Conservation (phyloP, 2,888 invertebrate genomes). For the Polylopha cassiicola region DNA sequence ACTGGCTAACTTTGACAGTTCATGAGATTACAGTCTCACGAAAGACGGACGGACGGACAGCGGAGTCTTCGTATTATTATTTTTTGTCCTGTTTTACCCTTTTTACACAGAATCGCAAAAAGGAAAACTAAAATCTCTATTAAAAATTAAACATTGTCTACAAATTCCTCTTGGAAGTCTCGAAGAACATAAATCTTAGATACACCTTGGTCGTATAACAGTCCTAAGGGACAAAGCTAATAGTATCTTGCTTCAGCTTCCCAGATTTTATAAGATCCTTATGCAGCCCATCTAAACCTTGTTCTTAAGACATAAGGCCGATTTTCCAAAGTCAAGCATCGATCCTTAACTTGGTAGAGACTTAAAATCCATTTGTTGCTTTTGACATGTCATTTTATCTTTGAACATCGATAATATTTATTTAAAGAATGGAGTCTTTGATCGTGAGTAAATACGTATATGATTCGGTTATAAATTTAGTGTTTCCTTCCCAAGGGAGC, state of each 20-base stretch:
- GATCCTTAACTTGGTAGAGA: slow-evolving; percentile 26
- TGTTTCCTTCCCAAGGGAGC: too few relatives aligned
- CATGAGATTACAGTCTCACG: too few relatives aligned
- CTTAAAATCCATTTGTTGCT: slow-evolving; percentile 48
- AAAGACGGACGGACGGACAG: too few relatives aligned
- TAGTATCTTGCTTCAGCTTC: slow-evolving; percentile 44
- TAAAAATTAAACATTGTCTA: too few relatives aligned
- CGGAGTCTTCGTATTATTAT: too few relatives aligned
- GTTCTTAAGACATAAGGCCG: slow-evolving; percentile 34
- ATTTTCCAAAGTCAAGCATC: not conserved
- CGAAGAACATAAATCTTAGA: slow-evolving; percentile 9
- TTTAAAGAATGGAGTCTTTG: slow-evolving; percentile 18
- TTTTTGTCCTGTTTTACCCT: too few relatives aligned
- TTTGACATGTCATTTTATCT: slow-evolving; percentile 51
- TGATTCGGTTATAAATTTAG: slow-evolving; percentile 5
- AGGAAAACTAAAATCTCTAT: too few relatives aligned
- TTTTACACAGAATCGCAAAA: too few relatives aligned
- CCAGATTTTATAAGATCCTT: slow-evolving; percentile 36
- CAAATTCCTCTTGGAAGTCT: too few relatives aligned
- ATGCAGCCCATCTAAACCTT: slow-evolving; percentile 42
- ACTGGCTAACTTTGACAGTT: too few relatives aligned
- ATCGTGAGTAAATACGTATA: slow-evolving; percentile 9
- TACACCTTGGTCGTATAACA: not conserved
- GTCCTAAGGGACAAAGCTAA: slow-evolving; percentile 33
- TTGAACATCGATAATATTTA: slow-evolving; percentile 32